A percentile compares a stretch with the other conserved stretches of the same genome.
Evolutionary conservation across 2,113 vertebrate genomes (phyloP).

Genomic region (Rhinolophus sinicus): DNA sequence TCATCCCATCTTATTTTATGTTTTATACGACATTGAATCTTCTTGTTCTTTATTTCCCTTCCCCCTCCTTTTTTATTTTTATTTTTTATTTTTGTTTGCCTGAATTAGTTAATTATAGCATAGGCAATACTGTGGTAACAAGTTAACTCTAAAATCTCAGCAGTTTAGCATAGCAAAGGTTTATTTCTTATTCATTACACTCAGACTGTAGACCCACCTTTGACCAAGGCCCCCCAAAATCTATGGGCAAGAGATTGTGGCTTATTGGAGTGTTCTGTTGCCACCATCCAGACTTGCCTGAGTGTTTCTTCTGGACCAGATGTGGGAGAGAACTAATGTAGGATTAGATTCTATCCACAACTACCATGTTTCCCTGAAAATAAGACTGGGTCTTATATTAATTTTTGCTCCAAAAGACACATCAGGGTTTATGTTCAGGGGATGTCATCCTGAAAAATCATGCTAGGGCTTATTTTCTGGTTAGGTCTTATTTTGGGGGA

Average conservation of each 20-base stretch:
- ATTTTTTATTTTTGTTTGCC: neutral
- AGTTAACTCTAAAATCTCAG: neutral
- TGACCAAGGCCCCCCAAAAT: neutral
- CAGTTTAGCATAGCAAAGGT: neutral
- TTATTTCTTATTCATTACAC: neutral
- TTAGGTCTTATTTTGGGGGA: no score
- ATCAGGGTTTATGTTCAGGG: no score
- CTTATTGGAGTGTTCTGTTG: neutral
- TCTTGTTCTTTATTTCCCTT: neutral
- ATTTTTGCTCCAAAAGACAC: no score
- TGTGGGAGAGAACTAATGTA: neutral
- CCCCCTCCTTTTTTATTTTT: neutral
- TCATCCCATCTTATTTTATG: neutral
- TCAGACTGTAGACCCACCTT: neutral
- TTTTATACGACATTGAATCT: neutral
- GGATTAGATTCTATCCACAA: neutral
- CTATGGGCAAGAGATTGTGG: neutral
- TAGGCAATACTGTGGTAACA: neutral
- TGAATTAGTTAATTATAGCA: neutral
- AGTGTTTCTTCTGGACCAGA: neutral
- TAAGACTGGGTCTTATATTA: no score
- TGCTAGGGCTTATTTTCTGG: no score
- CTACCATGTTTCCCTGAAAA: no score
- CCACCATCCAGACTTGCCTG: neutral
- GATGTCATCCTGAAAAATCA: no score